Percentiles rank a stretch among this genome's conserved stretches.
phyloP scores from a whole-genome alignment of 2,797 vertebrate genomes.

The Chromis chromis region DNA sequence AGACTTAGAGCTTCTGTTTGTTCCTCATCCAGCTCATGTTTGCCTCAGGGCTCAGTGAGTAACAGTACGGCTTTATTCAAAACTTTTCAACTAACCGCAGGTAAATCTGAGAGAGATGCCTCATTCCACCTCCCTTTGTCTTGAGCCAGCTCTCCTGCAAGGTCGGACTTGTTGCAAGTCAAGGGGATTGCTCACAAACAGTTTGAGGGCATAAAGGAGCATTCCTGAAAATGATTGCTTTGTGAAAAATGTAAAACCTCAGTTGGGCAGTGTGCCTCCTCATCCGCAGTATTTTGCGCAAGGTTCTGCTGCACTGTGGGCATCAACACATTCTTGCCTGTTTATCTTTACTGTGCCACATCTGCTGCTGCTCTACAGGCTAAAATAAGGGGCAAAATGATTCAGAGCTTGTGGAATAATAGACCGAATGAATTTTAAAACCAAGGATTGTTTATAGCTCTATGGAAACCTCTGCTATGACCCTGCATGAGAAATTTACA shows the following conservation, averaged over 20 bases:
- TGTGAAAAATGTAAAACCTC: slow-evolving; percentile 64
- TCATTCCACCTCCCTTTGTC: slow-evolving; percentile 70
- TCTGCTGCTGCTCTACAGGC: neutral
- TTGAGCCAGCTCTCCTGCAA: slow-evolving; percentile 57
- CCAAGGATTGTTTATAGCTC: neutral
- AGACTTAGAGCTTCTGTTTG: slow-evolving; percentile 54
- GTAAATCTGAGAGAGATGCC: slow-evolving; percentile 61
- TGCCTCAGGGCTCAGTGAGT: slow-evolving; percentile 60
- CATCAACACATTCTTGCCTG: slow-evolving; percentile 13
- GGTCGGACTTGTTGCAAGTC: slow-evolving; percentile 73
- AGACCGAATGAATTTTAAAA: neutral
- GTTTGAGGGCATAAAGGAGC: slow-evolving; percentile 57
- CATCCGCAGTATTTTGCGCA: slow-evolving; percentile 27
- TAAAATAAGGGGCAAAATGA: neutral
- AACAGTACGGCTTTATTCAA: slow-evolving; percentile 59
- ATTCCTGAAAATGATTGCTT: slow-evolving; percentile 68
- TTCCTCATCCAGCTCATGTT: slow-evolving; percentile 67
- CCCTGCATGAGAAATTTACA: neutral
- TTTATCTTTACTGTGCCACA: slow-evolving; percentile 5
- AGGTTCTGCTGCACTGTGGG: slow-evolving; percentile 21
- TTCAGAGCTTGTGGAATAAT: slow-evolving; percentile 5
- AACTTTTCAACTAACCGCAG: slow-evolving; percentile 61
- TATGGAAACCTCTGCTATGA: slow-evolving; percentile 1
- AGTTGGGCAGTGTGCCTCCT: slow-evolving; percentile 16
- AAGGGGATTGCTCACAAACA: slow-evolving; percentile 45